Conservation (phyloP, 2,113 vertebrate species). For the Syrmaticus mikado region DNA sequence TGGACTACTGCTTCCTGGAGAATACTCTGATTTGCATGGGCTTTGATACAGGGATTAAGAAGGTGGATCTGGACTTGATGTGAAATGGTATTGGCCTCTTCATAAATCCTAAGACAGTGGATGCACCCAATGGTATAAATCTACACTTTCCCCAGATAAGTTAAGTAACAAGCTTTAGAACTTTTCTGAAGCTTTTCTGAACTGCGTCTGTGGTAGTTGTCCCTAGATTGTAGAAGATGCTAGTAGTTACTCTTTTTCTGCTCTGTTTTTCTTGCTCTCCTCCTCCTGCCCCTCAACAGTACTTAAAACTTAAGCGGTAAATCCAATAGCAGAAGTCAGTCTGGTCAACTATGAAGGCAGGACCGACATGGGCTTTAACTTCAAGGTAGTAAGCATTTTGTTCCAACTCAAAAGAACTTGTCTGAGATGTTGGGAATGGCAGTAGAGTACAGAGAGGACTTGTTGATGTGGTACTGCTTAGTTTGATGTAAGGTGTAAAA, state of each 20-base stretch:
- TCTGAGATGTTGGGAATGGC: too few species aligned
- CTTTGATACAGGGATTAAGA: background rate
- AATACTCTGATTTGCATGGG: background rate
- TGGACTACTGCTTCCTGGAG: background rate
- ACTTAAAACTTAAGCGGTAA: background rate
- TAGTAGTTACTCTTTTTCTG: background rate
- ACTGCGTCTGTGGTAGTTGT: background rate
- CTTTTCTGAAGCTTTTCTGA: background rate
- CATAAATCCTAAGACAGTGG: background rate
- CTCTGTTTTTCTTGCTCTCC: background rate
- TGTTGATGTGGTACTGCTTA: background rate
- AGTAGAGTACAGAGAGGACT: background rate
- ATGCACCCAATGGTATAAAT: background rate
- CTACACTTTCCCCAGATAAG: background rate
- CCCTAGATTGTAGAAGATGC: background rate
- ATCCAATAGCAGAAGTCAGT: background rate
- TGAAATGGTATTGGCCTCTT: background rate
- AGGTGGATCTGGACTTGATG: background rate
- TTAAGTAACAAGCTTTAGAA: background rate
- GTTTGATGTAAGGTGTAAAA: background rate
- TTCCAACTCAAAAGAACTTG: background rate
- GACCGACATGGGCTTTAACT: background rate
- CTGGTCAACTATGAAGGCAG: background rate
- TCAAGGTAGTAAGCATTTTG: background rate
- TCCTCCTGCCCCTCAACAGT: background rate